Percentiles rank a stretch among this genome's conserved stretches.
Evolutionary conservation across 2,797 vertebrate species (phyloP).

Genomic region (Manis crassicaudata): DNA sequence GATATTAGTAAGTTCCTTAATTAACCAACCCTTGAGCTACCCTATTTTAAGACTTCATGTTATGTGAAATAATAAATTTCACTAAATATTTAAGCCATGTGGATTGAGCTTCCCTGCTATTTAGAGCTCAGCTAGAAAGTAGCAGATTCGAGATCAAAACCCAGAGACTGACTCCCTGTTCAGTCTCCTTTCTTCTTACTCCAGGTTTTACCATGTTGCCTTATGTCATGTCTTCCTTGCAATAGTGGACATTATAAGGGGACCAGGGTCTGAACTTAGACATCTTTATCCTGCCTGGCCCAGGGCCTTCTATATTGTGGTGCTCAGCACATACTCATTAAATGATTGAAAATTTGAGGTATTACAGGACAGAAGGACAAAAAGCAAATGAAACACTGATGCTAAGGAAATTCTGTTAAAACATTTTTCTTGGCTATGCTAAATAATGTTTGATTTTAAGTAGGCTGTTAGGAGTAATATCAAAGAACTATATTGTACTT

Average conservation of each 20-base stretch:
- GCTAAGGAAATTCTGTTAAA: background rate
- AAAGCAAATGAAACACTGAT: background rate
- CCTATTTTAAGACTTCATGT: background rate
- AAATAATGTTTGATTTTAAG: constrained; percentile 16
- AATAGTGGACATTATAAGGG: background rate
- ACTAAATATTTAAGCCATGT: background rate
- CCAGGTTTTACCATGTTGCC: background rate
- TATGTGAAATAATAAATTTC: background rate
- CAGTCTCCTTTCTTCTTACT: background rate
- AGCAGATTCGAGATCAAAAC: background rate
- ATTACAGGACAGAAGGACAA: background rate
- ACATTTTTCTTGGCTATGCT: background rate
- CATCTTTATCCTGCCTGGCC: background rate
- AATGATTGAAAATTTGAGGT: background rate
- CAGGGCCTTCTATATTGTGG: background rate
- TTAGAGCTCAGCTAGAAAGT: background rate
- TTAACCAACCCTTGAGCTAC: background rate
- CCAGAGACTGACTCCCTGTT: background rate
- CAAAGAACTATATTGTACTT: background rate
- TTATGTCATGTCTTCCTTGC: background rate
- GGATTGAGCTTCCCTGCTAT: background rate
- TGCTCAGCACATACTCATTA: background rate
- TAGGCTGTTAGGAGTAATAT: background rate
- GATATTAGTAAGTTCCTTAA: background rate
- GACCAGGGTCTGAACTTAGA: background rate